Conservation (phyloP, 2,797 vertebrate genomes). For the Lepus oiostolus region DNA sequence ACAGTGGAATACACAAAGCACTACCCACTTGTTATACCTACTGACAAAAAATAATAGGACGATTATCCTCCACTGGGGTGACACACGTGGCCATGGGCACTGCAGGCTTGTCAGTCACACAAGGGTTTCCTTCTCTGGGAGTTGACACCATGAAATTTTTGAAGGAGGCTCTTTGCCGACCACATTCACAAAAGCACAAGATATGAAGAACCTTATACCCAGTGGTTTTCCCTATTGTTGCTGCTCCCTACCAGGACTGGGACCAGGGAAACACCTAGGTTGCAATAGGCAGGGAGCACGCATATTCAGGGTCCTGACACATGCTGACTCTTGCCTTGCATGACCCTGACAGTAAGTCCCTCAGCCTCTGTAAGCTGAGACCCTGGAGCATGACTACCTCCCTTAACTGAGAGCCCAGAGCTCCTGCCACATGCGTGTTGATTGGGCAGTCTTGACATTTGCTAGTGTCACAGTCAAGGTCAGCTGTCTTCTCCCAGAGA, state of each 20-base stretch:
- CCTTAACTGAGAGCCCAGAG: background rate
- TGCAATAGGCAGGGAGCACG: background rate
- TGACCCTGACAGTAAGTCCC: background rate
- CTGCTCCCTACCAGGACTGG: background rate
- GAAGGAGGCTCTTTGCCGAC: background rate
- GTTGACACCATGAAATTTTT: background rate
- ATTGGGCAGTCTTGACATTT: background rate
- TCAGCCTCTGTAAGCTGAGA: background rate
- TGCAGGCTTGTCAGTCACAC: background rate
- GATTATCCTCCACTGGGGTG: slow-evolving; percentile 46
- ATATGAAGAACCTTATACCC: background rate
- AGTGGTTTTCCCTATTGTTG: background rate
- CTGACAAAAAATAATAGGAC: slow-evolving; percentile 73
- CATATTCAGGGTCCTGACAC: background rate
- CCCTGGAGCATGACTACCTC: background rate
- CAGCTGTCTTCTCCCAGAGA: slow-evolving; percentile 16
- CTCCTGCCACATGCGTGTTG: background rate
- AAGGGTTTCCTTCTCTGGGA: background rate
- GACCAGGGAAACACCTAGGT: background rate
- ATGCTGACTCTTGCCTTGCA: background rate
- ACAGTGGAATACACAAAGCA: slow-evolving; percentile 71
- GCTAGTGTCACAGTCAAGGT: background rate
- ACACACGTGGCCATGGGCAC: background rate
- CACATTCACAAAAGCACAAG: background rate
- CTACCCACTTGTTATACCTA: slow-evolving; percentile 75